Conservation (phyloP, 2,888 invertebrate genomes). For the Cloeon dipterum region DNA sequence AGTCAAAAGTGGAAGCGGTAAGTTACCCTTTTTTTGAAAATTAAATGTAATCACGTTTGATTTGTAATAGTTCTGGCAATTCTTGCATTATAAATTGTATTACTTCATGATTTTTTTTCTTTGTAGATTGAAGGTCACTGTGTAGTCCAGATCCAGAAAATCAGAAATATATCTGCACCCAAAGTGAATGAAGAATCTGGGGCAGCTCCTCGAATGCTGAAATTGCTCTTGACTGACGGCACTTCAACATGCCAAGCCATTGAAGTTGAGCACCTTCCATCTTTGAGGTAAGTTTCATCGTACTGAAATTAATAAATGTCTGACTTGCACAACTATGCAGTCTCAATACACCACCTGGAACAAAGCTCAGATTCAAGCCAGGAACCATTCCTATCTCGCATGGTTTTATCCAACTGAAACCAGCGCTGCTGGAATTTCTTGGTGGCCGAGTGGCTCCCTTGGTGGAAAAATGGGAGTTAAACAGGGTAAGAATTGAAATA, state of each 20-base stretch:
- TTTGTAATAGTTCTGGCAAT: not conserved
- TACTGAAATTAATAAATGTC: too few species aligned
- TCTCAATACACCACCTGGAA: slow-evolving; percentile 72
- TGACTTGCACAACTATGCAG: slow-evolving; percentile 17
- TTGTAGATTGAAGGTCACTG: slow-evolving; percentile 24
- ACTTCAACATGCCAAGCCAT: slow-evolving; percentile 51
- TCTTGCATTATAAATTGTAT: slow-evolving; percentile 12
- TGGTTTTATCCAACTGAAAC: slow-evolving; percentile 47
- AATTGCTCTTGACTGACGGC: slow-evolving; percentile 68
- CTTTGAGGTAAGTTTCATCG: slow-evolving; percentile 23
- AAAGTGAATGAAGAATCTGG: slow-evolving; percentile 73
- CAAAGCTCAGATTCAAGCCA: slow-evolving; percentile 39
- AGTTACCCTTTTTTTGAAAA: slow-evolving; percentile 10
- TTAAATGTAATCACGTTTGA: too few species aligned
- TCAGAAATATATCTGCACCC: slow-evolving; percentile 72
- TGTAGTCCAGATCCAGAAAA: slow-evolving; percentile 69
- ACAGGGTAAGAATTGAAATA: slow-evolving; percentile 21
- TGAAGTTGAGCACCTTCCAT: slow-evolving; percentile 46
- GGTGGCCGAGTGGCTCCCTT: slow-evolving; percentile 68
- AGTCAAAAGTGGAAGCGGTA: slow-evolving; percentile 25
- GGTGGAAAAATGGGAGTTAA: slow-evolving; percentile 74
- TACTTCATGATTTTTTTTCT: slow-evolving; percentile 12
- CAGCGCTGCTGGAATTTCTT: slow-evolving; percentile 40
- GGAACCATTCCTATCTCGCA: slow-evolving; percentile 36
- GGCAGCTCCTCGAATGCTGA: slow-evolving; percentile 61